These are phyloP conservation scores for Plodia interpunctella DNA, from an alignment of 1,140 invertebrate species.

Conservation along the genomic window DNA sequence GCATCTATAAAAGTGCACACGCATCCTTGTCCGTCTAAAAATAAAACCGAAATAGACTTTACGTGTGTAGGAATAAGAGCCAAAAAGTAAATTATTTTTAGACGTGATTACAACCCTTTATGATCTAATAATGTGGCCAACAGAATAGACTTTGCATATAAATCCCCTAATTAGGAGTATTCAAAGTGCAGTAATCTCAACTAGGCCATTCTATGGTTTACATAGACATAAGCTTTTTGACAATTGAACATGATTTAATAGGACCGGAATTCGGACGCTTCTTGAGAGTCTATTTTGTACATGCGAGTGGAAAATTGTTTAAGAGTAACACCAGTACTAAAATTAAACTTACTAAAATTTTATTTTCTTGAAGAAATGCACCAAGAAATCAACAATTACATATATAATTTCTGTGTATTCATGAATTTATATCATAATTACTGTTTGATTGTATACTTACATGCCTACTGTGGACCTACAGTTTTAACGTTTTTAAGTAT, in stretches of 20 bases:
- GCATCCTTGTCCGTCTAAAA: slow-evolving; percentile 21
- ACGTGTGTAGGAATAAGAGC: background rate
- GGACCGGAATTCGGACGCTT: slow-evolving; percentile 32
- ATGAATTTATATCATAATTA: too few relatives aligned
- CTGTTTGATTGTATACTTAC: too few relatives aligned
- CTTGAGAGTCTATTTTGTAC: slow-evolving; percentile 8
- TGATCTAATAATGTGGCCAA: slow-evolving; percentile 63
- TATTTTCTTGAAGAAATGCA: too few relatives aligned
- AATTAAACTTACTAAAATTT: too few relatives aligned
- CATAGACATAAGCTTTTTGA: slow-evolving; percentile 55
- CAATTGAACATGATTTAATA: slow-evolving; percentile 66
- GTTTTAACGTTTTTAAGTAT: too few relatives aligned
- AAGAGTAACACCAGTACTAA: too few relatives aligned
- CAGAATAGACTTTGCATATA: slow-evolving; percentile 71
- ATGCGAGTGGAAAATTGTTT: slow-evolving; percentile 4
- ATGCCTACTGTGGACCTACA: too few relatives aligned
- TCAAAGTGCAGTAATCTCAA: slow-evolving; percentile 60
- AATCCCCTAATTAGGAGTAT: slow-evolving; percentile 71
- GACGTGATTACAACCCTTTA: slow-evolving; percentile 48
- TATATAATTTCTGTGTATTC: too few relatives aligned
- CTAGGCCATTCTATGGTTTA: slow-evolving; percentile 51
- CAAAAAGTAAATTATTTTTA: slow-evolving; percentile 26
- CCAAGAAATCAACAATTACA: too few relatives aligned
- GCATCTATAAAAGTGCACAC: slow-evolving; percentile 49
- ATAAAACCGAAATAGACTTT: background rate